A percentile compares a stretch with the other conserved stretches of the same genome.
These are phyloP conservation scores for Engraulis encrasicolus DNA, from an alignment of 2,113 vertebrate genomes.

Conservation along the genomic window DNA sequence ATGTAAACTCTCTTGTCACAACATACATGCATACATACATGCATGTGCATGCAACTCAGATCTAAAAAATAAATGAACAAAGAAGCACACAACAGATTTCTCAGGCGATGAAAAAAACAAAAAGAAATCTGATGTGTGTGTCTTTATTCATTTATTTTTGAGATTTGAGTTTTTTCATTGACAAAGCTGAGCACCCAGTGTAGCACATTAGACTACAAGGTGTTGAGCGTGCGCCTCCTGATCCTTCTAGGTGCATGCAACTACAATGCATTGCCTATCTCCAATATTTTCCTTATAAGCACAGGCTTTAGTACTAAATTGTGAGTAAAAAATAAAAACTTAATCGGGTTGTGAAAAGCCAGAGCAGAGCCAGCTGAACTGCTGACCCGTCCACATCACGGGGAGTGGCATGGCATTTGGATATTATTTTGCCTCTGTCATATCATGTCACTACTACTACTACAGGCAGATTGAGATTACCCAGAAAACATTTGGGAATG, in stretches of 20 bases:
- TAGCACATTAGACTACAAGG: not conserved
- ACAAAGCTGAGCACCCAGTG: no score
- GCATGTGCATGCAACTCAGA: no score
- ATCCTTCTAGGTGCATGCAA: no score
- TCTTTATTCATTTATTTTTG: no score
- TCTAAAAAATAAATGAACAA: no score
- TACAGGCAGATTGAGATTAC: conserved; percentile 1
- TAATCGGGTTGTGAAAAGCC: not conserved
- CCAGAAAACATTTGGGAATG: not conserved
- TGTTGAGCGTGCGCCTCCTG: no score
- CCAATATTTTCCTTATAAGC: not conserved
- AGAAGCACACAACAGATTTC: no score
- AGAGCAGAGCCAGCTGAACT: not conserved
- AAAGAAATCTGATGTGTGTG: no score
- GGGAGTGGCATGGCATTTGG: not conserved
- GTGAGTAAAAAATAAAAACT: no score
- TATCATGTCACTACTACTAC: not conserved
- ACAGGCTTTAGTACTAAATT: not conserved
- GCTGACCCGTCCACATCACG: not conserved
- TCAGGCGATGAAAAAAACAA: no score
- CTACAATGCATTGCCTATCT: not conserved
- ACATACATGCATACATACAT: not conserved
- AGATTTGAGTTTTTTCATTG: no score
- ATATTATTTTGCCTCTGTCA: not conserved
- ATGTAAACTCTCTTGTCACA: not conserved